These are phyloP conservation scores for Silvanus unidentatus DNA, from an alignment of 2,888 invertebrate genomes.

Conservation along the genomic window DNA sequence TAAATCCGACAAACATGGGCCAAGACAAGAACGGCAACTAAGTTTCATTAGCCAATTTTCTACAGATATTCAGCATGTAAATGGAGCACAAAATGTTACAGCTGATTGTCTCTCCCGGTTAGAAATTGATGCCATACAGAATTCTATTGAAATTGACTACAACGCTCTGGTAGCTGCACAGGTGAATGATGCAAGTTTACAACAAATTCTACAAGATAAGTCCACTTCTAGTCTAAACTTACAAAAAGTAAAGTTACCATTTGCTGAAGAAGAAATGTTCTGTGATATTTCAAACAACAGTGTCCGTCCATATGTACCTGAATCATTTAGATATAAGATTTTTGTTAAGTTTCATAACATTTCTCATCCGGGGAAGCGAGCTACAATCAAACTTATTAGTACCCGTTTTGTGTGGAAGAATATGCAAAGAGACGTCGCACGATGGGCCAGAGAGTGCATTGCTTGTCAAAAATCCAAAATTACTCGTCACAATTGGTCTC, in stretches of 20 bases:
- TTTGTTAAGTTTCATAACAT: neutral
- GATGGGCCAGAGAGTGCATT: neutral
- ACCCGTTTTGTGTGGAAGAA: neutral
- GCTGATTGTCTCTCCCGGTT: slow-evolving; percentile 4
- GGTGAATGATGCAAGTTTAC: neutral
- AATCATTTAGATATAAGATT: neutral
- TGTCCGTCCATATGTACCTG: neutral
- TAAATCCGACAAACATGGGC: slow-evolving; percentile 23
- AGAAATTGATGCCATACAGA: neutral
- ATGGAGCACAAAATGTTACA: neutral
- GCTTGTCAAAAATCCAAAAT: slow-evolving; percentile 4
- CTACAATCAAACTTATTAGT: neutral
- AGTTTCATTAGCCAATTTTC: slow-evolving; percentile 12
- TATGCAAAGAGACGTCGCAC: neutral
- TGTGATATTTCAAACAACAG: neutral
- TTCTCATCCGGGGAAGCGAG: neutral
- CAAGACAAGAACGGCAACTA: slow-evolving; percentile 13
- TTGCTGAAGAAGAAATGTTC: neutral
- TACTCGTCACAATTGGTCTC: neutral
- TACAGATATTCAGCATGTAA: slow-evolving; percentile 7
- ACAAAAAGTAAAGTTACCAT: neutral
- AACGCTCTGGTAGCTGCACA: neutral
- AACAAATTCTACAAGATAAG: neutral
- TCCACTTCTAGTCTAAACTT: neutral
- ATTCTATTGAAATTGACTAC: neutral